Evolutionary conservation across 1,140 invertebrate species (phyloP).

Genomic region (Papilio aristodemus): DNA sequence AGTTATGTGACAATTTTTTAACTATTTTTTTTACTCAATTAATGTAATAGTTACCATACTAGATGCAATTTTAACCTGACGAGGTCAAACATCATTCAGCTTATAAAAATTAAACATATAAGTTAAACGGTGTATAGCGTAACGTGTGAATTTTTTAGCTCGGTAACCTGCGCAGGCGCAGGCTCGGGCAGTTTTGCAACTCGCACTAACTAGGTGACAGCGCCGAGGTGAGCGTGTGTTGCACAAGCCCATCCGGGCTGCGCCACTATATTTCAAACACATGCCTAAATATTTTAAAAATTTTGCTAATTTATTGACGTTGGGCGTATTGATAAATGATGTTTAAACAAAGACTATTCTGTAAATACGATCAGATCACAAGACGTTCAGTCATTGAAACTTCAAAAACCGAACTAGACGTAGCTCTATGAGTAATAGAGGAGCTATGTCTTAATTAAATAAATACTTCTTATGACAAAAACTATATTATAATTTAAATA

Average conservation of each 20-base stretch:
- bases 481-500: too few species aligned
- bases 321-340: not conserved
- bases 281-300: not conserved
- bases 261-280: slow-evolving; percentile 2
- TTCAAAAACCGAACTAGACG: too few species aligned
- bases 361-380: too few species aligned
- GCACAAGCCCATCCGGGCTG: slow-evolving; percentile 28
- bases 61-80: not conserved
- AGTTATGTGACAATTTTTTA: too few species aligned
- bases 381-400: too few species aligned
- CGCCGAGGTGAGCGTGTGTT: slow-evolving; percentile 1
- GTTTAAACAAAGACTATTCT: not conserved
- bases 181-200: slow-evolving; percentile 30
- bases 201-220: slow-evolving; percentile 13
- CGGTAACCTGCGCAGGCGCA: not conserved
- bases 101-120: not conserved
- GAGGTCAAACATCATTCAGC: not conserved
- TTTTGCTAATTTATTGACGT: not conserved
- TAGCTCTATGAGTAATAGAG: too few species aligned
- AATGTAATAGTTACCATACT: not conserved
- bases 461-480: too few species aligned
- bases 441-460: too few species aligned
- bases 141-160: slow-evolving; percentile 5
- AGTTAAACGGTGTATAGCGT: not conserved
- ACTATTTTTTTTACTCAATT: not conserved